phyloP scores from a whole-genome alignment of 2,113 vertebrate species.

The Australoheros scitulus region DNA sequence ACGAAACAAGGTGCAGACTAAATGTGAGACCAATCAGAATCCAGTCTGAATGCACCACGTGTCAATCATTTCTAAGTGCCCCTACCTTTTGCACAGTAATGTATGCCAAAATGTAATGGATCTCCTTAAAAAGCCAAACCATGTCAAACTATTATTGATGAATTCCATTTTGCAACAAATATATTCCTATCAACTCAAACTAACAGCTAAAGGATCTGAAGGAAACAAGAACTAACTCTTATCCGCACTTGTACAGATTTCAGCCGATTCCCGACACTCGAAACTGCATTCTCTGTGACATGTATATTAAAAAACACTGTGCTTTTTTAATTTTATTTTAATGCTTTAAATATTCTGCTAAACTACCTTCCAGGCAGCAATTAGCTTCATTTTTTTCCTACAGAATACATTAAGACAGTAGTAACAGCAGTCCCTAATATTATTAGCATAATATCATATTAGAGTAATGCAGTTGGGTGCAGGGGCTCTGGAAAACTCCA shows the following conservation, averaged over 20 bases:
- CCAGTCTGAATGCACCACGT: neutral
- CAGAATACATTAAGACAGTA: neutral
- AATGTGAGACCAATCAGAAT: neutral
- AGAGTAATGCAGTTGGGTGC: neutral
- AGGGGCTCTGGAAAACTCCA: constrained; percentile 19
- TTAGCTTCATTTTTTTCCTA: neutral
- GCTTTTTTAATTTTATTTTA: too few species aligned
- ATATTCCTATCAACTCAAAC: neutral
- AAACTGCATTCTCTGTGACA: neutral
- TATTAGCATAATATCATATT: neutral
- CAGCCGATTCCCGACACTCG: neutral
- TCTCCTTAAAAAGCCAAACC: neutral
- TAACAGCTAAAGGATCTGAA: neutral
- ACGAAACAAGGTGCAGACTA: neutral
- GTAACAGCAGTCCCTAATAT: neutral
- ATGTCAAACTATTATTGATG: neutral
- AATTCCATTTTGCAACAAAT: neutral
- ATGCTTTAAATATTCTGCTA: too few species aligned
- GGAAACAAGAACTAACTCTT: neutral
- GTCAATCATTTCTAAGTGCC: neutral
- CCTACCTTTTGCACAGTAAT: neutral
- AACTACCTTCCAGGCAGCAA: neutral
- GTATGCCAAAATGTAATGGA: too few species aligned
- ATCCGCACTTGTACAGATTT: neutral
- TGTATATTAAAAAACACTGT: neutral